Percentiles rank a stretch among this genome's conserved stretches.
Evolutionary conservation across 2,888 invertebrate species (phyloP).

Genomic region (Drosophila vallismaia): DNA sequence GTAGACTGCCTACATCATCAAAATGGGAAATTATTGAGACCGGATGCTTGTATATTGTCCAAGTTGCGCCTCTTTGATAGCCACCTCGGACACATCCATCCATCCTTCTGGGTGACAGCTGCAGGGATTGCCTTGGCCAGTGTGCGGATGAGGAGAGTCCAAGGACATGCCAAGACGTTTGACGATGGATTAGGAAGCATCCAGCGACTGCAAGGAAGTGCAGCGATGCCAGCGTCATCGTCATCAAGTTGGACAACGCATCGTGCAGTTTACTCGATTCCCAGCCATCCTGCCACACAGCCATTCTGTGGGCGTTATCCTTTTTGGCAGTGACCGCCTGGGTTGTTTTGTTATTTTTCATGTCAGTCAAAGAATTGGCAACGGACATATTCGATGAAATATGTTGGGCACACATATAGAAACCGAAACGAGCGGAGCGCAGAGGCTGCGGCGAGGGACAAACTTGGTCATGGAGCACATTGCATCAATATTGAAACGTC

Average conservation of each 20-base stretch:
- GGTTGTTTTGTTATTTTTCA: slow-evolving; percentile 80
- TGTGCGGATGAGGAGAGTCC: slow-evolving; percentile 6
- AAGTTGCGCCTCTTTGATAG: slow-evolving; percentile 27
- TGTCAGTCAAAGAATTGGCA: slow-evolving; percentile 77
- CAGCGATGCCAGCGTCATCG: slow-evolving; percentile 53
- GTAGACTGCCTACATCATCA: slow-evolving; percentile 33
- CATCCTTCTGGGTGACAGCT: slow-evolving; percentile 42
- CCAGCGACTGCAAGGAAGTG: slow-evolving; percentile 41
- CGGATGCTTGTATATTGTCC: slow-evolving; percentile 16
- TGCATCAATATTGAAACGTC: slow-evolving; percentile 81
- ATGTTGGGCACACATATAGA: slow-evolving; percentile 48
- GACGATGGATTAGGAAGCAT: slow-evolving; percentile 73
- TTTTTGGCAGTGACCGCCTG: slow-evolving; percentile 71
- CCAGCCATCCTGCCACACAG: not conserved
- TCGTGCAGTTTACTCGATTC: slow-evolving; percentile 52
- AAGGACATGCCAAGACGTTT: slow-evolving; percentile 55
- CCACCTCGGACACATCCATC: slow-evolving; percentile 37
- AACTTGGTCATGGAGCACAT: slow-evolving; percentile 60
- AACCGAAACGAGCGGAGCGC: slow-evolving; percentile 9
- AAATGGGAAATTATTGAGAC: slow-evolving; percentile 39
- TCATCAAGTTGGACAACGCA: slow-evolving; percentile 57
- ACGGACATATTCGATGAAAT: slow-evolving; percentile 75
- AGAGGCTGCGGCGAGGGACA: slow-evolving; percentile 22
- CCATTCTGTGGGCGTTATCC: slow-evolving; percentile 49
- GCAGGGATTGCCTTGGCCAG: slow-evolving; percentile 28